phyloP scores from a whole-genome alignment of 2,113 vertebrate genomes.

The Podilymbus podiceps region DNA sequence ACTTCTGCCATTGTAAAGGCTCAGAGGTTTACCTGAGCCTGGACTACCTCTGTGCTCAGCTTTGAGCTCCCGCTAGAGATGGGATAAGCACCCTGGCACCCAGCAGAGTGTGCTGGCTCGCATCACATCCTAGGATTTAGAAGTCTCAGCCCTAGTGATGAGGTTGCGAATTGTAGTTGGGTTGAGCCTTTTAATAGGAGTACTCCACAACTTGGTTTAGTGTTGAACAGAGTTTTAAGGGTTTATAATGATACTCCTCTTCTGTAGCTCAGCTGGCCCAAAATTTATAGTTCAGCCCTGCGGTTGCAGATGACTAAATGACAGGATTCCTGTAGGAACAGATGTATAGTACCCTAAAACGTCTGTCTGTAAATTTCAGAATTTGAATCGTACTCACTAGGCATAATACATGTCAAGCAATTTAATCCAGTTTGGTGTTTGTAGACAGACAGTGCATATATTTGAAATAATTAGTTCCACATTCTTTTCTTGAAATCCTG shows the following conservation, averaged over 20 bases:
- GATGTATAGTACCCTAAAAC: not conserved
- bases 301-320: not conserved
- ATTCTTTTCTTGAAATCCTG: constrained; percentile 26
- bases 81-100: not conserved
- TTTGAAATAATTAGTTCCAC: constrained; percentile 43
- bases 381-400: not conserved
- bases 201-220: not conserved
- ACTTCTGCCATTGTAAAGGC: not conserved
- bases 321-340: not conserved
- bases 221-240: not conserved
- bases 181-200: not conserved
- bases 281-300: not conserved
- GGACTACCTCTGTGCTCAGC: fast-evolving
- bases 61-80: not conserved
- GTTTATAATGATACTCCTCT: not conserved
- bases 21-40: not conserved
- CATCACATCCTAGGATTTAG: not conserved
- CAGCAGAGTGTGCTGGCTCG: not conserved
- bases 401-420: not conserved
- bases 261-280: not conserved
- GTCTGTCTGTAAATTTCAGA: not conserved
- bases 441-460: not conserved
- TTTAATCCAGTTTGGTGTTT: constrained; percentile 17
- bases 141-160: not conserved
- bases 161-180: not conserved